These are phyloP conservation scores for Oryzias woworae DNA, from an alignment of 2,113 vertebrate species.

Conservation along the genomic window DNA sequence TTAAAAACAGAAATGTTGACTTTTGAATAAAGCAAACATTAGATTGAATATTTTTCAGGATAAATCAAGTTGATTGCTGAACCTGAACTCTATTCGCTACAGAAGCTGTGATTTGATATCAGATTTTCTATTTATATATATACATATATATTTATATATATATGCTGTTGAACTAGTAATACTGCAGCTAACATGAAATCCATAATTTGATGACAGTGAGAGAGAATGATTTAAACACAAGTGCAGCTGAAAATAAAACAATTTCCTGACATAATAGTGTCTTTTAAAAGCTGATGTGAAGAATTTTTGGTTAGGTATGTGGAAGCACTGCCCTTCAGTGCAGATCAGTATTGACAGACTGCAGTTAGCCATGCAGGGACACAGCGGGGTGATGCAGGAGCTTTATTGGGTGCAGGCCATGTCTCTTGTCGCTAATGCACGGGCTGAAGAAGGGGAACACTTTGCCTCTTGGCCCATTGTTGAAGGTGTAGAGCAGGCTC, in stretches of 20 bases:
- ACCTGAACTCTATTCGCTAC: too few relatives aligned
- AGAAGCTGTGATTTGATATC: too few relatives aligned
- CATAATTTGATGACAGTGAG: neutral
- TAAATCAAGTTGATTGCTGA: too few relatives aligned
- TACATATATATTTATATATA: neutral
- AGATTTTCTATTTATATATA: neutral
- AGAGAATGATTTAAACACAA: neutral
- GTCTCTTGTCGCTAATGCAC: slow-evolving; percentile 74
- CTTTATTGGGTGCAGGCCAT: slow-evolving; percentile 76
- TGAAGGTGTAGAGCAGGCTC: slow-evolving; percentile 81
- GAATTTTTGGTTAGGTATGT: slow-evolving; percentile 12
- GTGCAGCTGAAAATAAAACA: neutral
- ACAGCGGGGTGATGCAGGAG: slow-evolving; percentile 75
- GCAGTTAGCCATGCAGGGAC: slow-evolving; percentile 32
- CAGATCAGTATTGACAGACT: slow-evolving; percentile 6
- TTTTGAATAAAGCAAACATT: too few relatives aligned
- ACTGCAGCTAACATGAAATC: neutral
- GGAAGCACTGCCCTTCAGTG: neutral
- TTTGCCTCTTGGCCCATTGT: slow-evolving; percentile 64
- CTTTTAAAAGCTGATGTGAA: neutral
- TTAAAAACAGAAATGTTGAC: too few relatives aligned
- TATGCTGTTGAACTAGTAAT: neutral
- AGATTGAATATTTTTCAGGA: too few relatives aligned
- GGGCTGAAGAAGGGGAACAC: slow-evolving; percentile 87
- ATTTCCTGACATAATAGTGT: neutral